Evolutionary conservation across 2,888 invertebrate species (phyloP), one percentile per base, ranked within the genome.

Genomic region (Abscondita cerata): DNA sequence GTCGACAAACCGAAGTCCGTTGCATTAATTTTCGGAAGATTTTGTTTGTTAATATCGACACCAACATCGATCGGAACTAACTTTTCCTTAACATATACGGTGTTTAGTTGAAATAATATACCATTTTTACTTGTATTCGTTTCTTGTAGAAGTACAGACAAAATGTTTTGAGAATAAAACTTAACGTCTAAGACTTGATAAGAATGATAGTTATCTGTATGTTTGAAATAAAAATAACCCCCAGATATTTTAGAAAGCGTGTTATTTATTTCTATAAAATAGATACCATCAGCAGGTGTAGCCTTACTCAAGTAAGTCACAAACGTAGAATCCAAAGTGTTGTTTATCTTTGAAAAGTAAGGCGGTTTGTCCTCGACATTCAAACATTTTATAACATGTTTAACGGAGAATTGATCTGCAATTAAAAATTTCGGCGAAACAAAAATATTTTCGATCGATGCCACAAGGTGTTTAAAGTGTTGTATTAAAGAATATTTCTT

Each of bases 401-500:
- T 75, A 9, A 85, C 78, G 56, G 82, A 83, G 68, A 92, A 90
- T 72, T 88, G 84, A 66, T 84, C 83, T 2, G 85, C 84, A 44
- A 91, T 84, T 53, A 87, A 85, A 72, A 84, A 84, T 66, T 88
- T 85, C 3, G 88, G 85, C 18, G 86, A 84, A 69, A 86, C 83
- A 78, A 93, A 93, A 4, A 93, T 86, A 53, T 84, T 82, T n/a
- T 84, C 82, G 16, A 94, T 83, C 1, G 87, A 83, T 55, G 83
- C 80, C 68, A 88, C 87, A 65, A 96, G 82, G 75, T 86, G 85
- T 44, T 87, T 86, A 72, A 92, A 90, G 67, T 95, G 90, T 74
- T 95, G 95, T 8, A 94, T 83, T 51, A 96, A 81, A 1, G 96
- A 96, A 67, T 86, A 88, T 60, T 87, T 86, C 63, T 85, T 86